These are phyloP conservation scores for Drosophila antonietae DNA, from an alignment of 2,888 invertebrate species.

Conservation along the genomic window DNA sequence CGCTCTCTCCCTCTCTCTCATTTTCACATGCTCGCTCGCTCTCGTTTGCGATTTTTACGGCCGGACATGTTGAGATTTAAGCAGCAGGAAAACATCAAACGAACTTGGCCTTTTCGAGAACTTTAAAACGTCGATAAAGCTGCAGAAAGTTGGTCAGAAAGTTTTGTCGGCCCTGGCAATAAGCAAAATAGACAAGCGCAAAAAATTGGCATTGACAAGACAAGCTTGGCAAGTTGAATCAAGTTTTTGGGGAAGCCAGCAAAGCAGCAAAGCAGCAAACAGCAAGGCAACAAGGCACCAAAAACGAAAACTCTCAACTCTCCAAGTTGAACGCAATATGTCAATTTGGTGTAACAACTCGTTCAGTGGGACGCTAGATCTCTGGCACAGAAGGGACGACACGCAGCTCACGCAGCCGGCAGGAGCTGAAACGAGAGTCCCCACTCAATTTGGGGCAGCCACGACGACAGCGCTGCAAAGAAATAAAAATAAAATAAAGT, in stretches of 20 bases:
- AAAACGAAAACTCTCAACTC: slow-evolving; percentile 19
- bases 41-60: slow-evolving; percentile 37
- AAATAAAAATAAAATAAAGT: neutral
- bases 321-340: slow-evolving; percentile 71
- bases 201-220: slow-evolving; percentile 71
- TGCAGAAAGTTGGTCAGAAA: slow-evolving; percentile 49
- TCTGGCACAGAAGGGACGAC: slow-evolving; percentile 31
- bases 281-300: neutral
- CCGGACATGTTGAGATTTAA: slow-evolving; percentile 49
- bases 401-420: slow-evolving; percentile 16
- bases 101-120: slow-evolving; percentile 24
- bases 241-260: slow-evolving; percentile 26
- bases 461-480: neutral
- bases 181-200: slow-evolving; percentile 70
- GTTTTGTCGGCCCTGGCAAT: slow-evolving; percentile 34
- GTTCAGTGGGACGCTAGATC: slow-evolving; percentile 53
- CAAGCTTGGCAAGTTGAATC: slow-evolving; percentile 30
- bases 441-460: slow-evolving; percentile 60
- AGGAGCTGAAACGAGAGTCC: too few species aligned
- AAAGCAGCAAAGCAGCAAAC: neutral
- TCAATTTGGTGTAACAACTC: slow-evolving; percentile 76
- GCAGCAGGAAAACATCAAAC: slow-evolving; percentile 17
- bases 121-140: slow-evolving; percentile 57
- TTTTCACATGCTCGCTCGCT: too few species aligned
- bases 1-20: neutral